Evolutionary conservation across 2,888 invertebrate genomes (phyloP).

Genomic region (Drosophila kambysellisi): DNA sequence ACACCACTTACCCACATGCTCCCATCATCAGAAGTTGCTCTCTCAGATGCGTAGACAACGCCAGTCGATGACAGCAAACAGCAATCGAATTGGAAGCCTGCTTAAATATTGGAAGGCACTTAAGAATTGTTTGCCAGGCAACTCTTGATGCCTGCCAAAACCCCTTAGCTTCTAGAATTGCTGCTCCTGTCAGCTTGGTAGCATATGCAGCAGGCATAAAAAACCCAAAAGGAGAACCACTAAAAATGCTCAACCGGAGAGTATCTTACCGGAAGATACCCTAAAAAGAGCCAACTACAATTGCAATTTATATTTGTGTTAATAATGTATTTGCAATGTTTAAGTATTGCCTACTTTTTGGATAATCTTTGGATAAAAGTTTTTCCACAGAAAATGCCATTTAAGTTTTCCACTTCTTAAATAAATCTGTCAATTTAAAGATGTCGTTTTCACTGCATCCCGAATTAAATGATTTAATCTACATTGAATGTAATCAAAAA

Average conservation of each 20-base stretch:
- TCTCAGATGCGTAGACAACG: constrained; percentile 64
- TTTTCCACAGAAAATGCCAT: no score
- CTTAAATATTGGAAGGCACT: constrained; percentile 74
- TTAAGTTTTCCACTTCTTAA: not conserved
- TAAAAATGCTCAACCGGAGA: not conserved
- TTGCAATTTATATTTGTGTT: not conserved
- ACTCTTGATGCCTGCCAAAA: constrained; percentile 57
- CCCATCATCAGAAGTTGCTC: constrained; percentile 24
- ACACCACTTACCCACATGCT: not conserved
- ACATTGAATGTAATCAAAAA: no score
- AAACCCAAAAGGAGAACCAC: constrained; percentile 44
- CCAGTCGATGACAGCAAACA: constrained; percentile 68
- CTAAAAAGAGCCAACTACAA: not conserved
- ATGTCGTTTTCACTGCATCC: not conserved
- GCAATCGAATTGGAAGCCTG: constrained; percentile 71
- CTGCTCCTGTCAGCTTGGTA: constrained; percentile 32
- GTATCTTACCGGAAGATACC: constrained; percentile 1
- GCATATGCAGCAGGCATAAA: constrained; percentile 55
- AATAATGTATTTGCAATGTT: not conserved
- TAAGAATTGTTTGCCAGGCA: constrained; percentile 66
- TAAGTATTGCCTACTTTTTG: not conserved
- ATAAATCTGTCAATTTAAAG: not conserved
- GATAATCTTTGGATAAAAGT: no score
- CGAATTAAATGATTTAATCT: no score
- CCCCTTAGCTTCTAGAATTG: constrained; percentile 40